Base-by-base conservation (phyloP, 2,797 vertebrate species). In the Masticophis lateralis region DNA sequence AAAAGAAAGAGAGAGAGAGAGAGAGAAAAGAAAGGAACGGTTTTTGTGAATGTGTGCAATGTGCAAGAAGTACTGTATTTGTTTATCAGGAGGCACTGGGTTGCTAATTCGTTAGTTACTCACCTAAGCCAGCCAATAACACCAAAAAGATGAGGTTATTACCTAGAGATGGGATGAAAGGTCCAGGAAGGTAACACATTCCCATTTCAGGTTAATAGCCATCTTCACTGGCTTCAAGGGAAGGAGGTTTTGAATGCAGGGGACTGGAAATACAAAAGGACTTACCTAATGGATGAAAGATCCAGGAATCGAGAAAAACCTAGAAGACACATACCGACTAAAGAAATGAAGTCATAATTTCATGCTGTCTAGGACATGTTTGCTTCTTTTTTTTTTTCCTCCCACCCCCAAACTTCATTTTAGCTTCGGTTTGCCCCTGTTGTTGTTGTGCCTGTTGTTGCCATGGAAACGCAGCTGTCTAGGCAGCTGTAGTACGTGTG, bases 391-490 rank as follows among this genome's bases (percentile, higher is more conserved):
- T 22, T 20, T 94, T 87, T 69, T 9, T 10, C 16, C 20, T 9
- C 27, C 20, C 20, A 0, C 22, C 25, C 25, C 94, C 94, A 5
- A 93, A 93, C 88, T 93, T 91, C 93, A 20, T 95, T 96, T 96
- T 96, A 94, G 89, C 93, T 53, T 93, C 93, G 94, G 87, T 93
- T 89, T 95, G 93, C 96, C 57, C 16, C 32, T 37, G 69, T 79
- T 69, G 69, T 37, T 43, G 32, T 79, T 22, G 74, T 94, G 95
- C 93, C 92, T 66, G 92, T 91, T 93, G 95, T 97, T 97, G 95
- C 94, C 94, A 94, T 96, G 94, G 96, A 95, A 97, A 97, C 94
- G 92, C 97, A 96, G 96, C 96, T 97, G 97, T 97, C 94, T 93
- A 94, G 96, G 95, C 96, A 94, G 95, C 94, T 96, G 94, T 95